Base-by-base conservation (phyloP, 30 jellyfish, hydroid and myxozoan species). In the Cassiopea andromeda region DNA sequence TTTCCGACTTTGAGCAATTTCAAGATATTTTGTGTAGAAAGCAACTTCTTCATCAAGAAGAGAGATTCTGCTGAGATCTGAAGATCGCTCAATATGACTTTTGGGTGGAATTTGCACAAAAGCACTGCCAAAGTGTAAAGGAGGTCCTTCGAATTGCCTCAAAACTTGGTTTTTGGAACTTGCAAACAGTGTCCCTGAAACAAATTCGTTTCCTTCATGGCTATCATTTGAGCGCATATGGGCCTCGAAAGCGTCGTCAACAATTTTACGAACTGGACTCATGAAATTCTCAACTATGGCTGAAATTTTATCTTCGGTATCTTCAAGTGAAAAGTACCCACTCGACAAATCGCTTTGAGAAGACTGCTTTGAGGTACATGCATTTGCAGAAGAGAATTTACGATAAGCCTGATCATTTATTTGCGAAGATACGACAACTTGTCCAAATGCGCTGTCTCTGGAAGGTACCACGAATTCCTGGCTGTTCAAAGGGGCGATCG, bases 11-110 rank as follows among this genome's bases (percentile, higher is more conserved):
- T 66, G 72, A 12, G 94, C 90, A 8, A 78, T 77, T 50, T 87
- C 94, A 19, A 72, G 71, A 50, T 47, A 87, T 79, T 80, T 87
- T 12, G 94, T 78, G 71, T 77, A 69, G 48, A 78, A 69, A 12
- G 86, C 85, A 6, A 87, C 88, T 71, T 87, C 94, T 47, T 90
- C 13, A 54, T 87, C 90, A 14, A 87, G 82, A 14, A 68, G 78
- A 13, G 84, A 12, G 7, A 38, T 48, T 9, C 75, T 75, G 59
- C 82, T 45, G 60, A 8, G 47, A 12, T 48, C 73, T 13, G 73
- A 60, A 13, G 19, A 44, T 1, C 14, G 50, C 27, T 69, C 79
- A 70, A 3, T 66, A 15, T 43, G 79, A 5, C 4, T 12, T 19
- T 70, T 70, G 46, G 79, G 16, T 4, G 79, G 54, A 6, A 70